phyloP scores from a whole-genome alignment of 2,888 invertebrate species.

The Lampropteryx suffumata region DNA sequence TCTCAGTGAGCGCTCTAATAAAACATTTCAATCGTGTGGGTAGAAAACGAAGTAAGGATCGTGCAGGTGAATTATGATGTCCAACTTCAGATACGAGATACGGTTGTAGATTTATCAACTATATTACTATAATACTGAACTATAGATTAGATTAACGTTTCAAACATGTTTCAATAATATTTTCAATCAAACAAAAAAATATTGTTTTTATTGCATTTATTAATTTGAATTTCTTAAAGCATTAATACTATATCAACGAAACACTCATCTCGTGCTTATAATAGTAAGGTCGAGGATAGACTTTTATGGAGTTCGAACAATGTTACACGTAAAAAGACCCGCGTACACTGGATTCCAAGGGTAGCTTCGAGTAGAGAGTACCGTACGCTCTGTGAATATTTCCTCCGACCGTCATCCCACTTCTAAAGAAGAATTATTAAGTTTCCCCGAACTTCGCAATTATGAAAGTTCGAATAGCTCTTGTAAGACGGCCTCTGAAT shows the following conservation, averaged over 20 bases:
- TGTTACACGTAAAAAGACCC: slow-evolving; percentile 64
- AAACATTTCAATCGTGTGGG: slow-evolving; percentile 76
- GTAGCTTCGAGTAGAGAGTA: slow-evolving; percentile 55
- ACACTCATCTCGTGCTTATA: slow-evolving; percentile 46
- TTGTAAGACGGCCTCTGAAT: slow-evolving; percentile 79
- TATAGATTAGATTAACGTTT: too few relatives aligned
- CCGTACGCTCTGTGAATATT: slow-evolving; percentile 78
- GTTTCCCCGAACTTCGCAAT: slow-evolving; percentile 81
- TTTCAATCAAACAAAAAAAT: too few relatives aligned
- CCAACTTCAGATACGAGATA: slow-evolving; percentile 42
- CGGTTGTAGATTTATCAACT: slow-evolving; percentile 20
- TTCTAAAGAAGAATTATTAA: slow-evolving; percentile 83
- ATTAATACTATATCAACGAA: too few relatives aligned
- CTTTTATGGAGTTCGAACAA: slow-evolving; percentile 57
- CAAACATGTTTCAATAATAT: too few relatives aligned
- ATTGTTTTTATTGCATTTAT: too few relatives aligned
- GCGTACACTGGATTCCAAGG: slow-evolving; percentile 66
- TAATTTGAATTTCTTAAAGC: too few relatives aligned
- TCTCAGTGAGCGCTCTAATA: slow-evolving; percentile 66
- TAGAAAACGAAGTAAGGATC: slow-evolving; percentile 71
- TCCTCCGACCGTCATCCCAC: slow-evolving; percentile 77
- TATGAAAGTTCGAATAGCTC: slow-evolving; percentile 83
- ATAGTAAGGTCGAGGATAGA: slow-evolving; percentile 46
- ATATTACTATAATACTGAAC: too few relatives aligned
- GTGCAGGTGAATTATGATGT: slow-evolving; percentile 58